Evolutionary conservation across 2,113 vertebrate genomes (phyloP).

Genomic region (Alectura lathami): DNA sequence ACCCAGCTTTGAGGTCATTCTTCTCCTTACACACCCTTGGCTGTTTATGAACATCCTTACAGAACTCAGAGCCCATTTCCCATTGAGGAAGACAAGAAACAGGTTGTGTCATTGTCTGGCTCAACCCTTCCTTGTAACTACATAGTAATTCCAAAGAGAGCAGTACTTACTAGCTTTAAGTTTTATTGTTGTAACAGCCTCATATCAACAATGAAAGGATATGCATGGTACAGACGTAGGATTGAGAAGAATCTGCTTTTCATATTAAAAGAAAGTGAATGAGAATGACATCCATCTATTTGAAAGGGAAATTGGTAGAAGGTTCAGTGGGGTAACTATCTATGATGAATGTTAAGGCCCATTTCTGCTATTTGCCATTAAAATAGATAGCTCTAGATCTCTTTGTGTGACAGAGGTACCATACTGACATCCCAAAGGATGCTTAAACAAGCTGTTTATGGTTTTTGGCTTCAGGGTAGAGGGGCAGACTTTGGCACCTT

Average conservation of each 20-base stretch:
- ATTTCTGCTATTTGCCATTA: not conserved
- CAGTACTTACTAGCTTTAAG: not conserved
- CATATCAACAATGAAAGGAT: constrained; percentile 6
- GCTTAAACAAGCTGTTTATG: not conserved
- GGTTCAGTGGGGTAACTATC: not conserved
- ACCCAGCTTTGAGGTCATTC: constrained; percentile 15
- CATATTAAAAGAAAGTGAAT: not conserved
- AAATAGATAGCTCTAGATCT: not conserved
- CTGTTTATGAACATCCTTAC: constrained; percentile 47
- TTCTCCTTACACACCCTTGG: not conserved
- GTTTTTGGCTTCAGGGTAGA: not conserved
- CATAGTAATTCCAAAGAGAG: not conserved
- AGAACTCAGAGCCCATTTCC: constrained; percentile 34
- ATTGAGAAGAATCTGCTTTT: constrained; percentile 9
- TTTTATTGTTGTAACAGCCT: not conserved
- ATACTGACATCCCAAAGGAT: not conserved
- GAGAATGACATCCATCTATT: not conserved
- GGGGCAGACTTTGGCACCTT: not conserved
- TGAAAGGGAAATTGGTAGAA: not conserved
- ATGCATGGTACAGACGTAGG: not conserved
- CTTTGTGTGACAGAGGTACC: not conserved
- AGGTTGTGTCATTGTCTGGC: constrained; percentile 26
- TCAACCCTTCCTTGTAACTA: not conserved
- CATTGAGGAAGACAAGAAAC: constrained; percentile 16
- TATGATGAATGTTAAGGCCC: not conserved